Base-by-base conservation (phyloP, 1,140 invertebrate species). In the Antheraea pernyi region DNA sequence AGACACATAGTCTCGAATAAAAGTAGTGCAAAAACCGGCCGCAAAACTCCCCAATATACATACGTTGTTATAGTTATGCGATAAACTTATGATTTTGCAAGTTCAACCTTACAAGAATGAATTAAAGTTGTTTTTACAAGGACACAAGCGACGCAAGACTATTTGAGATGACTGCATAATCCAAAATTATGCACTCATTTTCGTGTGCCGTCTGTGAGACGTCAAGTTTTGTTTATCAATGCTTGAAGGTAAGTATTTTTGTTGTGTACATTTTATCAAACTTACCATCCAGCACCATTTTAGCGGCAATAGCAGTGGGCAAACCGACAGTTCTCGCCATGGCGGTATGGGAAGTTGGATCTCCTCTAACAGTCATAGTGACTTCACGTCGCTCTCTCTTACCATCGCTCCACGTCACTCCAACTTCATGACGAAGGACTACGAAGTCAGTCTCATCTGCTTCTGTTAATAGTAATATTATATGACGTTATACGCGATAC, bases 271-370 rank as follows among this genome's bases (percentile, higher is more conserved):
- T 9, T 42, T 42, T 42, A 42, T 53, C 0, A 53, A 53, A 53
- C 78, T 93, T 92, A 97, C 97, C 98, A 92, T 99, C 97, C 7
- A 99, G 93, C 37, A 99, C 95, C 99, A 99, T 99, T 91, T 99
- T 98, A 0, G 97, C 95, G 7, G 98, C 98, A 80, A 99, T 99
- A 7, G 98, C 99, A 7, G 97, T 96, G 0, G 99, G 99, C 81
- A 98, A 96, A 6, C 99, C 99, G 7, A 99, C 99, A 18, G 98
- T 99, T 81, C 97, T 96, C 0, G 99, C 98, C 99, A 99, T 99
- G 7, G 99, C 99, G 0, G 98, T 99, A 84, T 97, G 97, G 3
- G 97, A 96, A 71, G 94, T 93, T 0, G 92, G 88, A 64, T 99
- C 96, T 0, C 99, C 99, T 80, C 99, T 99, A 39, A 96, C 95